These are phyloP conservation scores for Characodon lateralis DNA, from an alignment of 2,797 vertebrate species.

Conservation along the genomic window DNA sequence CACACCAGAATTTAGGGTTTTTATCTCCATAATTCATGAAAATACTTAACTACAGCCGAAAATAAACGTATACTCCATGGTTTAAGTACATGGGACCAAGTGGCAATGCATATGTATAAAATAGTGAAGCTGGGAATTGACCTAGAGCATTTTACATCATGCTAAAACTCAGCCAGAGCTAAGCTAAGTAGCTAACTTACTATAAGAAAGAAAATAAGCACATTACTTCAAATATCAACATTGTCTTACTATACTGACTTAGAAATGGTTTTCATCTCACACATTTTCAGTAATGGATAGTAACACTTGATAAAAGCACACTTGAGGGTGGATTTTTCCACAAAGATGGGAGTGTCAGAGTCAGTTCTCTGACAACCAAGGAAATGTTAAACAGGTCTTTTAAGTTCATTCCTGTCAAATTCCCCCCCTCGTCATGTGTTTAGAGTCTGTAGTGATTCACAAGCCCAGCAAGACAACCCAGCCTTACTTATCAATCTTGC, in stretches of 20 bases:
- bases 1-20: background rate
- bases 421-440: slow-evolving; percentile 5
- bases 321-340: background rate
- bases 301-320: background rate
- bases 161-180: background rate
- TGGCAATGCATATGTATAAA: background rate
- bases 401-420: background rate
- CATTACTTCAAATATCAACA: background rate
- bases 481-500: slow-evolving; percentile 2
- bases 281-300: background rate
- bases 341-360: background rate
- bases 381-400: slow-evolving; percentile 8
- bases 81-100: background rate
- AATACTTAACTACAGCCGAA: background rate
- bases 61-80: background rate
- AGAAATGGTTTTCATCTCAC: background rate
- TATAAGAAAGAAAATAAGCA: background rate
- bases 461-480: slow-evolving; percentile 19
- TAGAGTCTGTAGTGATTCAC: background rate
- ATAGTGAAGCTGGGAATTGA: background rate
- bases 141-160: background rate
- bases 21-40: background rate
- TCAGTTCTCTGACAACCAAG: background rate
- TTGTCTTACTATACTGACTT: background rate
- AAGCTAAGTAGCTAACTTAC: background rate